Evolutionary conservation across 2,113 vertebrate species (phyloP).

Genomic region (Bucco capensis): DNA sequence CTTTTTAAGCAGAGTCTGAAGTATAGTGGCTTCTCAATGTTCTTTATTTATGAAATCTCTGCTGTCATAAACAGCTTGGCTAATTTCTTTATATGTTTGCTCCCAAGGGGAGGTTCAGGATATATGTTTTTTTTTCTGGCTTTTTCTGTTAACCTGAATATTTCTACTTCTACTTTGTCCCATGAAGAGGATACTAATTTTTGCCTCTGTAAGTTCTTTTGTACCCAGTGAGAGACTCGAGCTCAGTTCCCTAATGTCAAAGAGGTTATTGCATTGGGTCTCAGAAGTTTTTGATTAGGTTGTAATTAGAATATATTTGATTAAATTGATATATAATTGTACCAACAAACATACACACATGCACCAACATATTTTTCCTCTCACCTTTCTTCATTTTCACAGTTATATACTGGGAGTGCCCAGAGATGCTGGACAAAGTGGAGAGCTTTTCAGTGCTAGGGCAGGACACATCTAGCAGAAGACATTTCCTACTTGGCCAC

Average conservation of each 20-base stretch:
- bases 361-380: not conserved
- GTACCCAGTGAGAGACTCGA: not conserved
- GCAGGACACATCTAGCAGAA: rapidly evolving
- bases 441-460: not conserved
- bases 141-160: not conserved
- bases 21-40: not conserved
- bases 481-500: not conserved
- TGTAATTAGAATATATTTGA: not conserved
- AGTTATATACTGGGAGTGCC: rapidly evolving
- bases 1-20: not conserved
- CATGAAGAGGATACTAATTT: not conserved
- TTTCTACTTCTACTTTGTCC: not conserved
- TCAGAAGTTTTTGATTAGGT: not conserved
- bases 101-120: not conserved
- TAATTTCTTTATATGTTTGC: not conserved
- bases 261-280: not conserved
- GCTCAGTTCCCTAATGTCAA: not conserved
- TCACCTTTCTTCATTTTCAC: not conserved
- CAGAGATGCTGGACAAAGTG: not conserved
- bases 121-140: not conserved
- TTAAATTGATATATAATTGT: not conserved
- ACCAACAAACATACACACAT: not conserved
- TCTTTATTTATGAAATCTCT: not conserved
- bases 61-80: not conserved
- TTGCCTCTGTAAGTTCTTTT: not conserved